Evolutionary conservation across 2,797 vertebrate species (phyloP).

Genomic region (Coluber constrictor): DNA sequence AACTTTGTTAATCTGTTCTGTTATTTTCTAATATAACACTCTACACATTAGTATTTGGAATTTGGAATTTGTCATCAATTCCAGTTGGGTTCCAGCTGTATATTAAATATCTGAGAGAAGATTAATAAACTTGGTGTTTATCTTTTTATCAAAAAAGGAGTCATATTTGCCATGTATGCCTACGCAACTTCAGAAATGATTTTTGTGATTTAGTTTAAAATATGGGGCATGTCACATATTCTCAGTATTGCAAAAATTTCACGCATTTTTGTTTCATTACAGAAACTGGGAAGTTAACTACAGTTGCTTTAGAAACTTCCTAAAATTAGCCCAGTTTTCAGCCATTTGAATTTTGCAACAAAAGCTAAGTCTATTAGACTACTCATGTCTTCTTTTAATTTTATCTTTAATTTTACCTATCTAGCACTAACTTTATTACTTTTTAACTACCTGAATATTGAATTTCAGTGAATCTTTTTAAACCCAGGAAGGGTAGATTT

Average conservation of each 20-base stretch:
- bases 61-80: neutral
- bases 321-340: neutral
- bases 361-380: neutral
- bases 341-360: neutral
- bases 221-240: neutral
- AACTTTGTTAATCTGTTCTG: neutral
- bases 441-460: neutral
- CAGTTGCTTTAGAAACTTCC: neutral
- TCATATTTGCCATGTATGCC: neutral
- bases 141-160: neutral
- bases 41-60: neutral
- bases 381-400: neutral
- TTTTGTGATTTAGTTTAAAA: neutral
- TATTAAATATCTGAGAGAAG: neutral
- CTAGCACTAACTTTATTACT: neutral
- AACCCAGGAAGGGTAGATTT: neutral
- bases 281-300: neutral
- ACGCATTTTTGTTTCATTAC: neutral
- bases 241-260: neutral
- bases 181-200: neutral
- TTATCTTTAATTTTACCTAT: neutral
- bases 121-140: neutral
- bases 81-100: neutral
- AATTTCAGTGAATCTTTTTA: neutral
- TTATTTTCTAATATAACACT: neutral